phyloP scores from a whole-genome alignment of 2,113 vertebrate genomes.

The Blennius ocellaris region DNA sequence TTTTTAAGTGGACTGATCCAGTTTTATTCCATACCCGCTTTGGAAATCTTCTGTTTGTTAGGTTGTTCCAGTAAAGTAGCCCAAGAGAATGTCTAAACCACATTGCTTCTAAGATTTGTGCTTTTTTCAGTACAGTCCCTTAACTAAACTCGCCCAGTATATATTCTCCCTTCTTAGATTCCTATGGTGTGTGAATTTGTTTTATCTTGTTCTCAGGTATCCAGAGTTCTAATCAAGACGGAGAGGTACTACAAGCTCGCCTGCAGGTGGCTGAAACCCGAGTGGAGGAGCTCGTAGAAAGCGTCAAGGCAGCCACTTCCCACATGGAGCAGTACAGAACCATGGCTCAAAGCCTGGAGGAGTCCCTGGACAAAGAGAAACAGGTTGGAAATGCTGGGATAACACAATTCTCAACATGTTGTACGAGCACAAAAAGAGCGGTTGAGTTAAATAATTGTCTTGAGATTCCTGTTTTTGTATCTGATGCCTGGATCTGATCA shows the following conservation, averaged over 20 bases:
- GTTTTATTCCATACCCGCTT: slow-evolving; percentile 9
- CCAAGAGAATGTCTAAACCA: slow-evolving; percentile 11
- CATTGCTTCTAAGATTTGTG: slow-evolving; percentile 1
- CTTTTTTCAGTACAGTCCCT: slow-evolving; percentile 1
- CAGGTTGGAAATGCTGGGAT: slow-evolving; percentile 76
- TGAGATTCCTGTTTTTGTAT: too few relatives aligned
- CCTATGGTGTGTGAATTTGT: neutral
- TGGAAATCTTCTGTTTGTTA: neutral
- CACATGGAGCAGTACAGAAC: slow-evolving; percentile 92
- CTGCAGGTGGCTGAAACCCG: slow-evolving; percentile 88
- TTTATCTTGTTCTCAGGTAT: slow-evolving; percentile 70
- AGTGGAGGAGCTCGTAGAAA: slow-evolving; percentile 88
- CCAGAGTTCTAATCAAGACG: slow-evolving; percentile 80
- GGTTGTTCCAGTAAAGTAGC: neutral
- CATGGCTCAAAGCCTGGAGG: slow-evolving; percentile 94
- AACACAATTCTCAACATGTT: neutral
- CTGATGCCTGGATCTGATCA: too few relatives aligned
- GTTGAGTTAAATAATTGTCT: too few relatives aligned
- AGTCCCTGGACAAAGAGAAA: slow-evolving; percentile 94
- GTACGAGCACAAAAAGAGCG: too few relatives aligned
- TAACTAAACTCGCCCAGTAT: neutral
- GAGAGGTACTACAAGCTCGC: slow-evolving; percentile 87
- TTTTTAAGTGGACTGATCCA: too few relatives aligned
- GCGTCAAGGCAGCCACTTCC: slow-evolving; percentile 85
- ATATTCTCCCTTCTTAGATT: neutral